Base-by-base conservation (phyloP, 2,113 vertebrate species). In the Alosa alosa region DNA sequence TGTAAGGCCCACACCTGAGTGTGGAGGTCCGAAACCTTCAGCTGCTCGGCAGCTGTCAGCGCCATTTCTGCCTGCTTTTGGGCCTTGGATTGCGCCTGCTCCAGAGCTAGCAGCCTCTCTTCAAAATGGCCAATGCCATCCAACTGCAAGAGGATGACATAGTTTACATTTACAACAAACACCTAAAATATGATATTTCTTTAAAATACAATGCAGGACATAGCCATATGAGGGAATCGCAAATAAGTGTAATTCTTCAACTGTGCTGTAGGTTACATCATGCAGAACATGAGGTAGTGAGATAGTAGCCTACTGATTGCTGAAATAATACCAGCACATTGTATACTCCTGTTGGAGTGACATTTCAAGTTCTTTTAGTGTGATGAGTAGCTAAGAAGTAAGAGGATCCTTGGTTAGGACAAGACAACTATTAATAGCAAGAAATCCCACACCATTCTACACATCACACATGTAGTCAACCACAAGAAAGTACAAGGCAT, bases 1-100 rank as follows among this genome's bases (percentile, higher is more conserved):
- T 90, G 90, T 52, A 90, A 78, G 22, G 84, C 81, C 90, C 88
- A 89, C 4, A 91, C 75, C 83, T 90, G 88, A 17, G 31, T 86
- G 52, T 86, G 83, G 64, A 91, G 64, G 81, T 91, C 89, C 44
- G 84, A 87, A 31, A 68, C 87, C 68, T 88, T 83, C 13, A 91
- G 64, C 78, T 88, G 86, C 64, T 91, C 87, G 1, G 89, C 87
- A 7, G 89, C 83, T 44, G 83, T 84, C n/a, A 91, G 82, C 52
- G 88, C 86, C 4, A 90, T 82, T 0, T 90, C 89, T 15, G 85
- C 88, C n/a, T 86, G 83, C 46, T 83, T 81, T 64, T 90, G 88
- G 57, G 88, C 88, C 11, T 84, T 84, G 17, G 81, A 82, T 60
- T 88, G 89, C 20, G 89, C 86, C 46, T 90, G 82, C 82, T 91